Evolutionary conservation across 2,797 vertebrate genomes (phyloP), one percentile per base, ranked within the genome.

Genomic region (Trachops cirrhosus): DNA sequence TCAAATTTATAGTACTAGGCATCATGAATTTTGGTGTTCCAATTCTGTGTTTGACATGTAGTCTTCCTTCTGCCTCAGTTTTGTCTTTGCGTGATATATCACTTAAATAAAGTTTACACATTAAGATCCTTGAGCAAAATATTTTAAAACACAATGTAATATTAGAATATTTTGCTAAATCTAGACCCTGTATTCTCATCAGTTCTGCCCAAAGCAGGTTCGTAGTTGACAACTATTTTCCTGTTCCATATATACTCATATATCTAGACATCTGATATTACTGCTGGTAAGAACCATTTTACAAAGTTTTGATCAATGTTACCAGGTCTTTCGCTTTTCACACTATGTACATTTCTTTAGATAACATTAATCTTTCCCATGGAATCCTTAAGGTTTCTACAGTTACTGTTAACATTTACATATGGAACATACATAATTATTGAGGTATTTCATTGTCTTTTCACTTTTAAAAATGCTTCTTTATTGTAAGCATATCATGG

Each of bases 131-230:
- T 29, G 34, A 64, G 32, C 21, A 93, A 75, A 88, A 84, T 89
- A 92, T 37, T 37, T 37, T 77, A 59, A 94, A 80, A 83, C 37
- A 86, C 32, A 91, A 59, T n/a, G 18, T 37, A 37, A 92, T 39
- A 70, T 54, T 89, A 54, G 94, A 89, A 18, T 59, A 16, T 54
- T 95, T 91, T 87, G 16, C 52, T 79, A 84, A 96, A 83, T 52
- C 5, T 16, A 57, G 37, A 19, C 32, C 64, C 21, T 71, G 22
- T 5, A 52, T 84, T 84, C 48, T 48, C n/a, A 48, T 84, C 54
- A 83, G 37, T 39, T 88, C 24, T 80, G 52, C 32, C 77, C 24
- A 73, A 85, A 93, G 67, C 29, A 91, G 26, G 80, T 2, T 44
- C 48, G 19, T 64, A 44, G 24, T 70, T 79, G 46, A 16, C 29